Conservation (phyloP, 2,797 vertebrate genomes). For the Taenioides sp. region DNA sequence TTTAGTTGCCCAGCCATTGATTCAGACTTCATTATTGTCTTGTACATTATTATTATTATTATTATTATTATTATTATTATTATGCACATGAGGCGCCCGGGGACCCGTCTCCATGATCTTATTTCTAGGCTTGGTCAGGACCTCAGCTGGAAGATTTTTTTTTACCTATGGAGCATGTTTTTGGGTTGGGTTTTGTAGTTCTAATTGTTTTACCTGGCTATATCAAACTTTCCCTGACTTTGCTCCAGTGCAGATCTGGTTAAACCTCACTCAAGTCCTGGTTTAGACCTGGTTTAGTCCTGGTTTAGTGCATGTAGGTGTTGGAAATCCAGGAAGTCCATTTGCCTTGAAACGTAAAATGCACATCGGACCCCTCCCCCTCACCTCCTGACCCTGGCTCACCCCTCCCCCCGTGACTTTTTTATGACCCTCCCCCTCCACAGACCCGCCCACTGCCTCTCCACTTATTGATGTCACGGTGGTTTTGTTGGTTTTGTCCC, state of each 20-base stretch:
- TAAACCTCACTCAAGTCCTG: not conserved
- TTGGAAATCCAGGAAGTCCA: conserved; percentile 41
- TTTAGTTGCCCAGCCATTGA: too few species aligned
- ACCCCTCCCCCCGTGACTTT: conserved; percentile 30
- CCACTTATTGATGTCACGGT: conserved; percentile 55
- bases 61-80: too few species aligned
- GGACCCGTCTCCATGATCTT: too few species aligned
- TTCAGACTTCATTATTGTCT: too few species aligned
- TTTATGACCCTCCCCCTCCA: conserved; percentile 40
- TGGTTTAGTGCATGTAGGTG: conserved; percentile 17
- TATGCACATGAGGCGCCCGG: too few species aligned
- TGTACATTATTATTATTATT: too few species aligned
- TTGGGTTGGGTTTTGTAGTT: too few species aligned
- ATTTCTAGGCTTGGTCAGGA: too few species aligned
- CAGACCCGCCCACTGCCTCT: conserved; percentile 33
- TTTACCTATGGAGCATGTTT: too few species aligned
- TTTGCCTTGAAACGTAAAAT: conserved; percentile 48
- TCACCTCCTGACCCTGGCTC: conserved; percentile 63
- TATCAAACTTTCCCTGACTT: not conserved
- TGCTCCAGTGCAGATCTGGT: not conserved
- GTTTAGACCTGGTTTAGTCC: not conserved
- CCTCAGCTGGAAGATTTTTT: too few species aligned
- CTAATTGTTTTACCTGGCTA: too few species aligned
- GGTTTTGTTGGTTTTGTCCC: conserved; percentile 59
- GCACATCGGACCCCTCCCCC: conserved; percentile 39